Evolutionary conservation across 2,888 invertebrate genomes (phyloP).

Genomic region (Lymantria monacha): DNA sequence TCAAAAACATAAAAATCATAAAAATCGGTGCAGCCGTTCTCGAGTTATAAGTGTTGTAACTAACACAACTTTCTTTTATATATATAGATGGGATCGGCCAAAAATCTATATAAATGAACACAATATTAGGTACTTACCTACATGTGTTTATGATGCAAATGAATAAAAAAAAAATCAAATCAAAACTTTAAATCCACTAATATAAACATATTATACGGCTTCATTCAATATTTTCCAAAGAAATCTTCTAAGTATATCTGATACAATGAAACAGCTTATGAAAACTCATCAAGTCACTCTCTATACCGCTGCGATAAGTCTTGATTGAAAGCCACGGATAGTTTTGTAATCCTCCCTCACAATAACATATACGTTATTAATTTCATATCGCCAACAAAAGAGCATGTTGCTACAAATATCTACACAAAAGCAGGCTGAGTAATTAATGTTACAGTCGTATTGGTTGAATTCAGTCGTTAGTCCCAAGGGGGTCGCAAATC

Average conservation of each 20-base stretch:
- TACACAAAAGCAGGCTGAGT: slow-evolving; percentile 64
- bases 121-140: too few relatives aligned
- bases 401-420: slow-evolving; percentile 75
- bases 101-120: too few relatives aligned
- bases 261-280: slow-evolving; percentile 33
- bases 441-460: slow-evolving; percentile 72
- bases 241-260: slow-evolving; percentile 3
- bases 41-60: too few relatives aligned
- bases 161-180: too few relatives aligned
- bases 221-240: not conserved
- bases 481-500: slow-evolving; percentile 59
- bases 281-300: slow-evolving; percentile 60
- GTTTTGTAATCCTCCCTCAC: slow-evolving; percentile 60
- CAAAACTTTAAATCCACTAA: too few relatives aligned
- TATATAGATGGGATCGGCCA: too few relatives aligned
- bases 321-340: slow-evolving; percentile 51
- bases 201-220: not conserved
- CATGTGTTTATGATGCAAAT: too few relatives aligned
- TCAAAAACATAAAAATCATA: too few relatives aligned
- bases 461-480: slow-evolving; percentile 70
- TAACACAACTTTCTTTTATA: too few relatives aligned
- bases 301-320: slow-evolving; percentile 44
- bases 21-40: too few relatives aligned
- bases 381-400: slow-evolving; percentile 69
- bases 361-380: slow-evolving; percentile 60